Conservation (phyloP, 1,140 invertebrate genomes). For the Drosophila eugracilis region DNA sequence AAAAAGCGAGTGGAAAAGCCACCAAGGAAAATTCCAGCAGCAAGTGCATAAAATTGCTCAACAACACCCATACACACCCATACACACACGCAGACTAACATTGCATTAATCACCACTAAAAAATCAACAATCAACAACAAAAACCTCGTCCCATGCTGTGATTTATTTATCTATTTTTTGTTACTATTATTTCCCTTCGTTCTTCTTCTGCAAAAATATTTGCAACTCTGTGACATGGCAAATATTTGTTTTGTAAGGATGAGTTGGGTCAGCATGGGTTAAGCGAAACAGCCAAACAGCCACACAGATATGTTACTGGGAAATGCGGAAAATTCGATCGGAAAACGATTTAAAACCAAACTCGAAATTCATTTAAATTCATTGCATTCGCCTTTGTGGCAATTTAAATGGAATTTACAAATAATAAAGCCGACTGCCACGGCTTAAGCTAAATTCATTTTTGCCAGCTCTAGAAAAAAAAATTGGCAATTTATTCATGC, state of each 20-base stretch:
- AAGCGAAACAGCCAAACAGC: no score
- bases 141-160: constrained; percentile 15
- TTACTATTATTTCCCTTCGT: background rate
- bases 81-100: constrained; percentile 23
- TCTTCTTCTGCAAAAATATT: constrained; percentile 12
- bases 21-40: constrained; percentile 46
- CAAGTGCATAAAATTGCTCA: constrained; percentile 38
- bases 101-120: constrained; percentile 66
- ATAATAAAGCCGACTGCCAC: background rate
- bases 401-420: constrained; percentile 9
- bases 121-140: constrained; percentile 34
- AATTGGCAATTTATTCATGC: background rate
- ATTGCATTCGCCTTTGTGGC: background rate
- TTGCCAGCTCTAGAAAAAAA: no score
- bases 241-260: constrained; percentile 20
- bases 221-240: constrained; percentile 18
- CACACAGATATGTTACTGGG: background rate
- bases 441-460: constrained; percentile 3
- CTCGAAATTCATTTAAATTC: constrained; percentile 1
- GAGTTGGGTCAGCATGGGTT: background rate
- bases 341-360: constrained; percentile 5
- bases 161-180: constrained; percentile 30
- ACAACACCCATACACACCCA: constrained; percentile 21
- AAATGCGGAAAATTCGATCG: constrained; percentile 5
- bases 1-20: constrained; percentile 9